Base-by-base conservation (phyloP, 2,888 invertebrate genomes). In the Chamaedrilus cognettii region DNA sequence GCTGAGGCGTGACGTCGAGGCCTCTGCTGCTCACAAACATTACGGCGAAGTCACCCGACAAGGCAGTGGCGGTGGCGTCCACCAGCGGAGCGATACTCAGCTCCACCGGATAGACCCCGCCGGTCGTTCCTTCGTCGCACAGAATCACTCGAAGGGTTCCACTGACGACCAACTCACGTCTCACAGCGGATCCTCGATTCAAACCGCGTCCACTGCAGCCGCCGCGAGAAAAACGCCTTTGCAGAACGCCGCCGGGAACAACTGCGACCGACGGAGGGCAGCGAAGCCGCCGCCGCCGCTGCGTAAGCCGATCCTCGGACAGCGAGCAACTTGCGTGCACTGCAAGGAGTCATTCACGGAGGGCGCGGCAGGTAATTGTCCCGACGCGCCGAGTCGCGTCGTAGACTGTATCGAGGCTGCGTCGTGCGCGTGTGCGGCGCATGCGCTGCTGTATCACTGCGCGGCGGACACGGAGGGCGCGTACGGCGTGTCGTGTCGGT, bases 381-480 rank as follows among this genome's bases (percentile, higher is more conserved):
- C 84, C 70, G 83, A 85, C 67, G 94, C 94, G 1, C 96, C 96
- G 0, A 95, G 96, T 85, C 88, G 89, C 78, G 89, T 91, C 80
- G 88, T 88, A 74, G 51, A 61, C 49, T 91, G 92, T 77, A 91
- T 96, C 77, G 91, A 94, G 82, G 87, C 88, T 66, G 88, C 93
- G 57, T 89, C 92, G 59, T 95, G 96, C 82, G 90, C 96, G 79
- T 88, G 89, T 74, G 93, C 94, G 83, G 94, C 95, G 26, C 90
- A 90, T 84, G 91, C 94, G 78, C 89, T 95, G 89, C 87, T 94
- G 79, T 96, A 95, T 86, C 95, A 96, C 86, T 96, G 96, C 84
- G 91, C 93, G 89, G 88, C 92, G 73, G 94, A 94, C 84, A 88
- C 91, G 1, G 95, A 95, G 80, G 94, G 93, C 1, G 94, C 95